Evolutionary conservation across 2,113 vertebrate genomes (phyloP), one percentile per base, ranked within the genome.

Genomic region (Coturnix japonica): DNA sequence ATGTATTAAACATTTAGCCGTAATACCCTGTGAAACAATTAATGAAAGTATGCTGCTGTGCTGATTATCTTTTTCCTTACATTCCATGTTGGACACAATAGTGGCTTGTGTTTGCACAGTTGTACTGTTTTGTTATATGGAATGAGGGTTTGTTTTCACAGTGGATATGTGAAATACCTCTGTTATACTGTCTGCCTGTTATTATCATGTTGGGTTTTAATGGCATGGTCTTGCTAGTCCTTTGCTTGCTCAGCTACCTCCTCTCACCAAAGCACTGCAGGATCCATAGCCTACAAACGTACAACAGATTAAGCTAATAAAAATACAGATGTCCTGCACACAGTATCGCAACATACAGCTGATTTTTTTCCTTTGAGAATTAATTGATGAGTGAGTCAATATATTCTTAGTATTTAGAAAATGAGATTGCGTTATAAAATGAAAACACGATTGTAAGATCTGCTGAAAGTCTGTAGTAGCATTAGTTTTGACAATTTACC

Each of bases 81-180:
- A 4, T 88, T 85, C 44, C 13, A 0, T 7, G 11, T 12, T 35
- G 81, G 56, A 86, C 35, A 83, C 65, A 93, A 22, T 61, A 53
- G 47, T 72, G 65, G 80, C 59, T 93, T 84, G 53, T 93, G 83
- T 94, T 95, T 90, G 57, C 65, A 61, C 73, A 72, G 83, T 95
- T 86, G 79, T 66, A 31, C 73, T 15, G 20, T 80, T 92, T 51
- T 91, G 82, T 86, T 72, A 20, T 22, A 37, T 3, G 33, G 44
- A 57, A 30, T 8, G 35, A 30, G 19, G 51, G 53, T 85, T 95
- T 90, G 61, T 83, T 95, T 95, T 88, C 47, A 30, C 6, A 41
- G 72, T 44, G 69, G 15, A 47, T 72, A 30, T 63, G 57, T 72
- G 75, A 41, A 10, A 64, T 44, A 87, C 59, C 71, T 66, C 63